Evolutionary conservation across 2,888 invertebrate species (phyloP), one percentile per base, ranked within the genome.

Genomic region (Amphipyra berbera): DNA sequence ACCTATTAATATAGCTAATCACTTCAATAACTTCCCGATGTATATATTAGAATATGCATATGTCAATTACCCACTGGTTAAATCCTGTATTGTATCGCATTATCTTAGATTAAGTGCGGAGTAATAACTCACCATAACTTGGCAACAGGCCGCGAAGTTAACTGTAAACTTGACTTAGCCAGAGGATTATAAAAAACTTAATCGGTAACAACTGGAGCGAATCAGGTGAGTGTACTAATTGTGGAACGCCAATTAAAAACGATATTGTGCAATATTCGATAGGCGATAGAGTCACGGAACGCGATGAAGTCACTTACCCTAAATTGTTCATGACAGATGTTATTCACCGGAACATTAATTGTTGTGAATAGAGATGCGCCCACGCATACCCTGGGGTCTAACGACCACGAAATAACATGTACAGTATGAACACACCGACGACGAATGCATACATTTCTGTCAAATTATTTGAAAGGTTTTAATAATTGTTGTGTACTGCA

Each of bases 131-230:
- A 81, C 84, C 87, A 90, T 91, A 90, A 88, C 87, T 87, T 84
- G 81, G 88, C 85, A 90, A 88, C 87, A 84, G 82, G 77, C 82
- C 71, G 78, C 76, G 72, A 72, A 78, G 73, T 59, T 94, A 94
- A 93, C 94, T 87, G 94, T 94, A 91, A 90, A 91, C 87, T 85
- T 83, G 87, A 85, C 86, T 90, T 88, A 87, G 88, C 84, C 83
- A 76, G 86, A 84, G 78, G 88, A 84, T 82, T 82, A 88, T 90
- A 94, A 94, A 71, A 93, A 94, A 93, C 88, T 89, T 89, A 92
- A 93, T 93, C 91, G 91, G 81, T 91, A 92, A 91, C 91, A 94
- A 94, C 91, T 94, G 93, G 94, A 94, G 93, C 94, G 89, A 93
- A 94, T 94, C 94, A 87, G 87, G 85, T 88, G 86, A 87, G 86